Base-by-base conservation (phyloP, 37 sponge, comb jelly and placozoan genomes). In the Eunapius fragilis region DNA sequence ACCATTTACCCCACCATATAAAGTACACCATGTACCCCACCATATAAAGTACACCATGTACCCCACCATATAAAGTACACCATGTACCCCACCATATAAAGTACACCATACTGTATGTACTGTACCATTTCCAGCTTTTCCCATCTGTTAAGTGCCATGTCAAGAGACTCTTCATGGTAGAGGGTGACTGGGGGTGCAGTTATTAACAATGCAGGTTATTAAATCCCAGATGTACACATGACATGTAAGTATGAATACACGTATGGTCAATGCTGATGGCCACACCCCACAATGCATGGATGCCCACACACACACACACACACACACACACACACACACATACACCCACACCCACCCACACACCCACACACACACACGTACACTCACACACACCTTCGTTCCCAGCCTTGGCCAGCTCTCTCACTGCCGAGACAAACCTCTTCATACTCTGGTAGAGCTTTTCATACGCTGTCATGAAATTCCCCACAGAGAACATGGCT, bases 71-170 rank as follows among this genome's bases (percentile, higher is more conserved):
- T 41, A 41, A 6, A 41, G 41, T 6, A 41, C 41, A 41, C 41
- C 41, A 41, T 58, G 58, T 12, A 58, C 58, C 6, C 0, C 58
- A 58, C 19, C 7, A 58, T 12, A 41, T 6, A 41, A 41, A 19
- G 58, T 19, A 58, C 19, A 58, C 7, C 14, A 58, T 19, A 58
- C 7, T 13, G 14, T 17, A 58, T 19, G 14, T 19, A 58, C 7
- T 27, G 34, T 48, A 94, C 94, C 91, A 92, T 98, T 71, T 92
- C 90, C 58, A 98, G 87, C 34, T 96, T 96, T 2, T 79, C 76
- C 98, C 98, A 98, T 35, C 98, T 68, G 37, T 85, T 81, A n/a
- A 87, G 26, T 91, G 94, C 92, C 38, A 95, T 75, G 50, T 87
- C 71, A 41, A 95, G 45, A 0, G 86, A 77, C 83, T 96, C 93